Conservation (phyloP, 2,888 invertebrate genomes). For the Ectemnius cavifrons region DNA sequence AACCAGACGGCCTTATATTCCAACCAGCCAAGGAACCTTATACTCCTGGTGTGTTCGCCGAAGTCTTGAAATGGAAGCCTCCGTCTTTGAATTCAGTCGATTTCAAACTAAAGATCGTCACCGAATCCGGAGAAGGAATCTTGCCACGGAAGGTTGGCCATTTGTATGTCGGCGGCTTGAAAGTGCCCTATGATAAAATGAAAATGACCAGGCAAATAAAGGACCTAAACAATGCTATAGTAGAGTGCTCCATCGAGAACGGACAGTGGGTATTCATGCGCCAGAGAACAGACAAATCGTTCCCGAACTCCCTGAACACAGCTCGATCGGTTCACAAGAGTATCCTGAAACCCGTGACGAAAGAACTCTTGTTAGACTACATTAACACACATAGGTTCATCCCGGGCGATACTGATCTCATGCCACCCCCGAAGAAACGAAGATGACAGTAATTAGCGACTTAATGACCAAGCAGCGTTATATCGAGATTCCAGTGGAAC, state of each 20-base stretch:
- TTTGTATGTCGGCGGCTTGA: conserved; percentile 88
- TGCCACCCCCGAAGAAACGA: conserved; percentile 84
- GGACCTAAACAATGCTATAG: conserved; percentile 93
- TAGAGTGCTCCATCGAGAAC: conserved; percentile 94
- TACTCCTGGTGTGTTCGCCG: conserved; percentile 87
- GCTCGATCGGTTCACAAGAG: conserved; percentile 92
- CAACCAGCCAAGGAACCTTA: conserved; percentile 95
- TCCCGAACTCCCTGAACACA: conserved; percentile 93
- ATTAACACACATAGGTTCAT: conserved; percentile 83
- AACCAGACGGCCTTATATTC: conserved; percentile 98
- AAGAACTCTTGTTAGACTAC: conserved; percentile 86
- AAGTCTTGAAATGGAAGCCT: conserved; percentile 99
- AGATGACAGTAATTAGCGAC: conserved; percentile 17
- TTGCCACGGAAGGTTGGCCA: conserved; percentile 84
- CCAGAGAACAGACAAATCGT: conserved; percentile 97
- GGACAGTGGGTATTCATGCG: conserved; percentile 95
- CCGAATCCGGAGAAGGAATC: conserved; percentile 85
- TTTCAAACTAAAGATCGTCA: conserved; percentile 91
- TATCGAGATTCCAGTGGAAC: conserved; percentile 7
- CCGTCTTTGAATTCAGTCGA: conserved; percentile 96
- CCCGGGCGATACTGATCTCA: conserved; percentile 83
- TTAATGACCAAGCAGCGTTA: conserved; percentile 15
- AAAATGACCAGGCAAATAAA: conserved; percentile 88
- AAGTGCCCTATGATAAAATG: conserved; percentile 85
- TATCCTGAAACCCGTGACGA: conserved; percentile 91